Base-by-base conservation (phyloP, 2,888 invertebrate genomes). In the Thereva unica region DNA sequence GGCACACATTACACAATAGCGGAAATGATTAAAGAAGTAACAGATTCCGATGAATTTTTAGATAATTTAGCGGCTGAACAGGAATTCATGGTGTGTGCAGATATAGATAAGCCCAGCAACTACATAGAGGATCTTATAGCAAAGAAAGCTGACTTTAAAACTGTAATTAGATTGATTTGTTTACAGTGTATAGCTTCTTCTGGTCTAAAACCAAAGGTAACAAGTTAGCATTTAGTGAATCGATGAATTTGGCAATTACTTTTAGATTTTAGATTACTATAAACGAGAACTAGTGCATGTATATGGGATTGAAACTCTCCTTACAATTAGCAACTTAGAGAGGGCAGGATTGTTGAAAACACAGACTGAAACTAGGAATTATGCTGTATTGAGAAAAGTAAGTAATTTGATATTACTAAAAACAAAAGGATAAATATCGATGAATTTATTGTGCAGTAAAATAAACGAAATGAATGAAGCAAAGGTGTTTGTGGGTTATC, bases 121-220 rank as follows among this genome's bases (percentile, higher is more conserved):
- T 94, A 89, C 76, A 95, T 99, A 69, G 98, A 98, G 81, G 94
- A 96, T 76, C 86, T 92, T 74, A 95, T 98, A 68, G 92, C 93
- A 0, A 91, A 91, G 74, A 88, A 91, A 75, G 89, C 88, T 72
- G 90, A 95, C 0, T 78, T 97, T 1, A 84, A 88, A 3, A 92
- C 91, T 82, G 90, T 97, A 6, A 83, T 98, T 45, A 85, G 97
- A 7, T 83, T 99, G 5, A 89, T 99, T 69, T 95, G 95, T 78
- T 86, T 98, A 64, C 98, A 99, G 80, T 96, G 95, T 69, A 85
- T 90, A 12, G 93, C 95, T 3, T 92, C 92, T 66, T 95, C 95
- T 12, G 99, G 99, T 0, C 84, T 99, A 4, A 97, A 97, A 78
- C 90, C 89, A 3, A 95, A 95, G 78, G 85, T 97, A 35, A 41